These are phyloP conservation scores for Heteromyza rotundicornis DNA, from an alignment of 2,888 invertebrate genomes.

Conservation along the genomic window DNA sequence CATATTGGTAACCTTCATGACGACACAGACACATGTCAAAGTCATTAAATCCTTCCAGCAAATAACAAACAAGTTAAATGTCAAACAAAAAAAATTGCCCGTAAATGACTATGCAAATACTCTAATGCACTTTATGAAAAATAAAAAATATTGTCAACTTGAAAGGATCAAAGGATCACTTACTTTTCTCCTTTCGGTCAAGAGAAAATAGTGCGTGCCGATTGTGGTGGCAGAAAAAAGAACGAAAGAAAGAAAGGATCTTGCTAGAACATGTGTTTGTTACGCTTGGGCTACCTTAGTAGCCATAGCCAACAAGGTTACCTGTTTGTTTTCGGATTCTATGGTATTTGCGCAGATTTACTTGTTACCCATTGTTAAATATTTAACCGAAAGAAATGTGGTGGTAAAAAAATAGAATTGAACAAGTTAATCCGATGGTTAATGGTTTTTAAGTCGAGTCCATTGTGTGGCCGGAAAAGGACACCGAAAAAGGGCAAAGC, in stretches of 20 bases:
- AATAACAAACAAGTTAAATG: too few relatives aligned
- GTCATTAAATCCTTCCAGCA: background rate
- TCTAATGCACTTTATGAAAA: background rate
- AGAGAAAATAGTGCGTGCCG: constrained; percentile 4
- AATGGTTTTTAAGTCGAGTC: constrained; percentile 38
- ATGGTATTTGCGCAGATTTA: background rate
- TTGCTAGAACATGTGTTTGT: background rate
- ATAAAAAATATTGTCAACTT: constrained; percentile 3
- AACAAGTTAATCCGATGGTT: constrained; percentile 45
- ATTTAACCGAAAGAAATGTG: constrained; percentile 19
- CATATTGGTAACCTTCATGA: background rate
- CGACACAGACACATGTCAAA: background rate
- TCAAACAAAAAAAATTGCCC: too few relatives aligned
- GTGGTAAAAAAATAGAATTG: constrained; percentile 30
- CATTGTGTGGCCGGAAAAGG: constrained; percentile 1
- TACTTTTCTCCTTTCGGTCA: background rate
- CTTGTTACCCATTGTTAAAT: constrained; percentile 4
- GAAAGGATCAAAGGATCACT: background rate
- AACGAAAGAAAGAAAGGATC: background rate
- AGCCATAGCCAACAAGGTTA: background rate
- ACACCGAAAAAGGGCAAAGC: too few relatives aligned
- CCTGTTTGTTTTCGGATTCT: background rate
- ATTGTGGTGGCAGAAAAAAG: too few relatives aligned
- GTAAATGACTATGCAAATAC: constrained; percentile 36
- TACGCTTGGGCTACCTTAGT: constrained; percentile 3